Evolutionary conservation across 2,888 invertebrate genomes (phyloP), one percentile per base, ranked within the genome.

Genomic region (Drosophila kuntzei): DNA sequence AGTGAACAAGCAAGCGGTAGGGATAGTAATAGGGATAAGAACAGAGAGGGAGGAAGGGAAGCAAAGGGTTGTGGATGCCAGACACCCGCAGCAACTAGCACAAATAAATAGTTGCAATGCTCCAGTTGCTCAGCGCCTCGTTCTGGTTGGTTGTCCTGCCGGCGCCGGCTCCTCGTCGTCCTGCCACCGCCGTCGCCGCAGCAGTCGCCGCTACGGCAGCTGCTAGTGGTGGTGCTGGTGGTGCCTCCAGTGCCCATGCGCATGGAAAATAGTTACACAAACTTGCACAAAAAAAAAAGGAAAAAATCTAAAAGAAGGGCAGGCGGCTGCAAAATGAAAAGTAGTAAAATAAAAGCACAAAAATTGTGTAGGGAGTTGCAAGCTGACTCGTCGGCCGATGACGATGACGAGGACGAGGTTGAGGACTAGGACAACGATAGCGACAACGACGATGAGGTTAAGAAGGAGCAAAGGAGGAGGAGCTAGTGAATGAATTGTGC

Each of bases 181-280:
- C 44, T 49, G 34, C 16, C 18, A 27, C 53, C 25, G 14, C 11
- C 29, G 18, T 11, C 11, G n/a, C n/a, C 20, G 39, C 18, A 18
- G 58, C 41, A 47, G 57, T 18, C 34, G 57, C 68, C 43, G 43
- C 53, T 37, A 18, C 61, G n/a, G n/a, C 34, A 16, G 32, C 44
- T n/a, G 50, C 27, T 51, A 27, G 37, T 55, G 59, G 37, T 47
- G 49, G 29, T 43, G 41, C 7, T 72, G 81, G 71, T 82, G 79
- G 83, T 83, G 86, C 84, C 78, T 80, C 70, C 74, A 77, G 70
- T 87, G 87, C 86, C 84, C 88, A 87, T 87, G 87, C 87, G 87
- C 87, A 87, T 84, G 87, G 84, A 87, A 87, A 86, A 86, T 84
- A 86, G 84, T 83, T 80, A 74, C 84, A 85, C 82, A 81, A 83